Percentiles rank a stretch among this genome's conserved stretches.
Conservation (phyloP, 2,113 vertebrate genomes). For the Dromiciops gliroides region DNA sequence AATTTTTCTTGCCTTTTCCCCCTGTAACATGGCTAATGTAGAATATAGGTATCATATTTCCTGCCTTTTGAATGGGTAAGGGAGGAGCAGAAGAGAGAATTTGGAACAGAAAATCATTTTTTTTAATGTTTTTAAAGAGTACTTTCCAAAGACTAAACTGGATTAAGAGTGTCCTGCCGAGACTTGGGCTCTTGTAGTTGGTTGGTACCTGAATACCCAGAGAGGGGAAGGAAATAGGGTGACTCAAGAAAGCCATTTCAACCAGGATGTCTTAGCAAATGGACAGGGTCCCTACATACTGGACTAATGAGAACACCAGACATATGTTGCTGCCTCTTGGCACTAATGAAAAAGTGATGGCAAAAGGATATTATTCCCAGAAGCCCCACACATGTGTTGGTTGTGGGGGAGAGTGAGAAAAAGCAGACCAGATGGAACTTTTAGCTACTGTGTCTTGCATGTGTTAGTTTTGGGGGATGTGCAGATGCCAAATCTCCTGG, state of each 20-base stretch:
- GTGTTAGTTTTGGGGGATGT: slow-evolving; percentile 8
- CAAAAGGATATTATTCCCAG: slow-evolving; percentile 60
- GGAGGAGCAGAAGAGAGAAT: neutral
- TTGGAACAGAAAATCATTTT: neutral
- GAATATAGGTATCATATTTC: neutral
- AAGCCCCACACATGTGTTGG: slow-evolving; percentile 43
- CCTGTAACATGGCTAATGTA: neutral
- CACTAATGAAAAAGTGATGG: slow-evolving; percentile 40
- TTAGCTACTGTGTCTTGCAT: slow-evolving; percentile 9
- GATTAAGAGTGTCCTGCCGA: neutral
- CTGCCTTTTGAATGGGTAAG: neutral
- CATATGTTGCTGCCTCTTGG: slow-evolving; percentile 53
- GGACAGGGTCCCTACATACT: neutral
- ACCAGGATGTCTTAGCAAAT: neutral
- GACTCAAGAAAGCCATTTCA: neutral
- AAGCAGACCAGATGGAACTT: slow-evolving; percentile 13
- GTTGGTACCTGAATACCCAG: neutral
- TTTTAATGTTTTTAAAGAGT: neutral
- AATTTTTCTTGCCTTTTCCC: neutral
- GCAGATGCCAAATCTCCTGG: neutral
- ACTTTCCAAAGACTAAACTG: neutral
- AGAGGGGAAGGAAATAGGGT: neutral
- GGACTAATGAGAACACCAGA: slow-evolving; percentile 16
- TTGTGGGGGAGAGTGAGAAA: slow-evolving; percentile 22
- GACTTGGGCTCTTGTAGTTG: slow-evolving; percentile 1